Percentiles rank a stretch among this genome's conserved stretches.
phyloP scores from a whole-genome alignment of 2,888 invertebrate species.

The Perizoma affinitatum region DNA sequence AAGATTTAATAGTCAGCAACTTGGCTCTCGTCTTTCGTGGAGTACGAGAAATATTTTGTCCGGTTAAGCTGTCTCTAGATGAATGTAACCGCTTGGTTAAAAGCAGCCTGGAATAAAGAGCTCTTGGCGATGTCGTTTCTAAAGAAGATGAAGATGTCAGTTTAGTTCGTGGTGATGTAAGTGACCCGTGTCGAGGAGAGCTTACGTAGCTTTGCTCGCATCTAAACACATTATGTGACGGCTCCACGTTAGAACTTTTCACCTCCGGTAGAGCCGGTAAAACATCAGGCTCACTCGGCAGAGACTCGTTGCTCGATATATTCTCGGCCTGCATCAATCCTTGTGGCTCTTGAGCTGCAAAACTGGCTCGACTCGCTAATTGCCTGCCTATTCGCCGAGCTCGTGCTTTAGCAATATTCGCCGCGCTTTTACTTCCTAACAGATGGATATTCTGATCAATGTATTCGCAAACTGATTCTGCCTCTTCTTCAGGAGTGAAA shows the following conservation, averaged over 20 bases:
- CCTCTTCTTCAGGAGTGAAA: conserved; percentile 66
- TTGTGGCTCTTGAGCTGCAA: conserved; percentile 64
- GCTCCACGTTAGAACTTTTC: conserved; percentile 42
- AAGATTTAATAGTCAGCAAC: conserved; percentile 54
- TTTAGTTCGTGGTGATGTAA: conserved; percentile 50
- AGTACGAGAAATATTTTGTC: conserved; percentile 34
- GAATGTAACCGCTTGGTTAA: conserved; percentile 48
- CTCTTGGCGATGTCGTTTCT: conserved; percentile 55
- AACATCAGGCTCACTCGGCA: conserved; percentile 48
- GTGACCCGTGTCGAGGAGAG: conserved; percentile 61
- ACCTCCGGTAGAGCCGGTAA: conserved; percentile 61
- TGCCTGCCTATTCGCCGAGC: conserved; percentile 58
- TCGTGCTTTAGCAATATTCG: conserved; percentile 61
- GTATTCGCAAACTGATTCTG: conserved; percentile 66
- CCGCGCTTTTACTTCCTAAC: conserved; percentile 55
- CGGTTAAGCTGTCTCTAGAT: conserved; percentile 44
- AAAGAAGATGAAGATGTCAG: conserved; percentile 58
- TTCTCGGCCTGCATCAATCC: conserved; percentile 51
- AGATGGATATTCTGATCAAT: conserved; percentile 65
- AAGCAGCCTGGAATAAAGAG: conserved; percentile 60
- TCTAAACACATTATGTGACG: conserved; percentile 52
- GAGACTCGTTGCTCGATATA: conserved; percentile 38
- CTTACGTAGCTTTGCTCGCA: conserved; percentile 64
- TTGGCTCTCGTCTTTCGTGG: conserved; percentile 39
- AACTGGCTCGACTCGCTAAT: conserved; percentile 54